Evolutionary conservation across 1,140 invertebrate species (phyloP).

Genomic region (Hirudo medicinalis): DNA sequence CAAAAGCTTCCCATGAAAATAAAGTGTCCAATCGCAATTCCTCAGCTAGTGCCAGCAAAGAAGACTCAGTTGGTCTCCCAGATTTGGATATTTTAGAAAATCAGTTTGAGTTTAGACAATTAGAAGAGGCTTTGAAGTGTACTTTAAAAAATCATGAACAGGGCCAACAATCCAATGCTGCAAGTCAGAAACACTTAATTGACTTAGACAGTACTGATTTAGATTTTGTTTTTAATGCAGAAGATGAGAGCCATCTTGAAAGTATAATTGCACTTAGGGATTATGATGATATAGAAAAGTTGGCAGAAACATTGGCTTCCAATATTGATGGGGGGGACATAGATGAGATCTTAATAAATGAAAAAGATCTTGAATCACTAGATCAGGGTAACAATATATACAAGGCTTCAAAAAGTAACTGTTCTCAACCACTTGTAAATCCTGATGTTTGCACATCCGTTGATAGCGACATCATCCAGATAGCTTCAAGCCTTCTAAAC

Average conservation of each 20-base stretch:
- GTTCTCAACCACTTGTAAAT: too few species aligned
- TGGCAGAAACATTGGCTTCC: slow-evolving; percentile 11
- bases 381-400: neutral
- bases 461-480: too few species aligned
- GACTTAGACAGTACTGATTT: slow-evolving; percentile 1
- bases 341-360: slow-evolving; percentile 5
- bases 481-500: too few species aligned
- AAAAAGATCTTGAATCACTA: slow-evolving; percentile 5
- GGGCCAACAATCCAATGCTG: neutral
- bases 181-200: too few species aligned
- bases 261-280: neutral
- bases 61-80: neutral
- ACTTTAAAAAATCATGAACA: neutral
- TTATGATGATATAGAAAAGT: slow-evolving; percentile 11
- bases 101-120: too few species aligned
- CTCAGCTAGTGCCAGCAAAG: neutral
- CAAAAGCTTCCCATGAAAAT: too few species aligned
- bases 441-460: too few species aligned
- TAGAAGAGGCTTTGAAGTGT: too few species aligned
- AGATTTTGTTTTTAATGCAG: slow-evolving; percentile 11
- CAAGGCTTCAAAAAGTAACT: too few species aligned
- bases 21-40: too few species aligned
- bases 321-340: slow-evolving; percentile 3
- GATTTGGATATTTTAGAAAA: neutral
- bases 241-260: slow-evolving; percentile 4